Base-by-base conservation (phyloP, 1,140 invertebrate species). In the Diorhabda elongata region DNA sequence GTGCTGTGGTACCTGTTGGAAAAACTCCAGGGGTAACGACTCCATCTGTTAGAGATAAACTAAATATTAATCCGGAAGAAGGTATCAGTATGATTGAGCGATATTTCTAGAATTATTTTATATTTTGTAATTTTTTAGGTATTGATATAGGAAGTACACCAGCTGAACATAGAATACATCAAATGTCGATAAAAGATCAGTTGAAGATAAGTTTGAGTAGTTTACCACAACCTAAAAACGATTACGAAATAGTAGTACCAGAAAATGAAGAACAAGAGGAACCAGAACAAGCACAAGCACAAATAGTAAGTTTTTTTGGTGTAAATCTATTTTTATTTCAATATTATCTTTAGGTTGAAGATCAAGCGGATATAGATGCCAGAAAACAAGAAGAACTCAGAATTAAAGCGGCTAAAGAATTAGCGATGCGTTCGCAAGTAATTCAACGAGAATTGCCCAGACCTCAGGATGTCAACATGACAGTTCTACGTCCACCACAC, bases 171-270 rank as follows among this genome's bases (percentile, higher is more conserved):
- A 84, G 85, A 74, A 87, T 87, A 60, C 84, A 88, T 75, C 89
- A 91, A 58, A 89, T 89, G 79, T 70, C 72, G 7, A 3, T 88
- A 5, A 90, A 89, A 76, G 88, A 92, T 60, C 88, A 92, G 58
- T 84, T 99, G 6, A 86, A 88, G 59, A 86, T 87, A 66, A 91
- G 91, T 2, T 82, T 99, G 8, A 89, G 88, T 45, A 83, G 89
- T 6, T 82, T 99, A 66, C 98, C 98, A 3, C 79, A 87, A 43
- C 98, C 98, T 0, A 91, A 92, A 69, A 99, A 99, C 81, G 97
- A 99, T 83, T 99, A 97, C 83, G 97, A 99, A 83, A 98, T 99
- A 79, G 96, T 99, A 58, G 91, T 98, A 6, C 95, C 96, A 0
- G 94, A 97, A 70, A 88, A 92, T 56, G 93, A 96, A 73, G 83